These are phyloP conservation scores for Caenorhabditis panamensis DNA, from an alignment of 2,888 invertebrate genomes.

Conservation along the genomic window DNA sequence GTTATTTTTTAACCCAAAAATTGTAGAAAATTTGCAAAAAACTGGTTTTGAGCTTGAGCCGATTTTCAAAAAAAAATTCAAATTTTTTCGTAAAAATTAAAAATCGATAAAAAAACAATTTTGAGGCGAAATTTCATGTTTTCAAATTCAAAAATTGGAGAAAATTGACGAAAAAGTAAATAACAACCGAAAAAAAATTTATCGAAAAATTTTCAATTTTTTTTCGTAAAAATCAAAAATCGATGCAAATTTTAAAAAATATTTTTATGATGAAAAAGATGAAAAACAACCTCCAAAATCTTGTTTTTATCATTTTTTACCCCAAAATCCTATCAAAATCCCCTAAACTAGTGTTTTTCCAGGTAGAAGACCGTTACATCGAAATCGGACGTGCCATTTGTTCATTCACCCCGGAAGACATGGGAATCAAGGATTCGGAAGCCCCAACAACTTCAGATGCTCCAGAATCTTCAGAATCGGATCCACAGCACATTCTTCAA, in stretches of 20 bases:
- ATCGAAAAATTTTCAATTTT: too few species aligned
- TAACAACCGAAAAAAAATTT: neutral
- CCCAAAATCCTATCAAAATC: too few species aligned
- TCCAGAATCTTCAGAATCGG: neutral
- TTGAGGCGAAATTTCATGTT: neutral
- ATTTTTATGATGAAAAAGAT: too few species aligned
- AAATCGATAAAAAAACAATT: neutral
- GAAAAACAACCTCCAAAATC: too few species aligned
- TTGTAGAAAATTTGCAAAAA: too few species aligned
- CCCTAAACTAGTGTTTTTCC: neutral
- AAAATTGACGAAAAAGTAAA: too few species aligned
- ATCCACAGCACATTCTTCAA: neutral
- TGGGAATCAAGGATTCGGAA: neutral
- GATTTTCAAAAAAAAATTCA: neutral
- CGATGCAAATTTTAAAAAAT: too few species aligned
- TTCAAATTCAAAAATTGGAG: neutral
- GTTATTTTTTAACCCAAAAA: too few species aligned
- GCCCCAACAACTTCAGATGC: neutral
- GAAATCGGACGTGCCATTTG: conserved; percentile 13
- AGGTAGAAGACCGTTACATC: conserved; percentile 11
- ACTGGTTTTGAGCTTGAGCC: neutral
- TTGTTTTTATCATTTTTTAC: too few species aligned
- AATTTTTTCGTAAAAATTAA: conserved; percentile 2
- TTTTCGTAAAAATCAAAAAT: too few species aligned
- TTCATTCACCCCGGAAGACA: neutral